Conservation (phyloP, 2,113 vertebrate species). For the Notarius quadriscutis region DNA sequence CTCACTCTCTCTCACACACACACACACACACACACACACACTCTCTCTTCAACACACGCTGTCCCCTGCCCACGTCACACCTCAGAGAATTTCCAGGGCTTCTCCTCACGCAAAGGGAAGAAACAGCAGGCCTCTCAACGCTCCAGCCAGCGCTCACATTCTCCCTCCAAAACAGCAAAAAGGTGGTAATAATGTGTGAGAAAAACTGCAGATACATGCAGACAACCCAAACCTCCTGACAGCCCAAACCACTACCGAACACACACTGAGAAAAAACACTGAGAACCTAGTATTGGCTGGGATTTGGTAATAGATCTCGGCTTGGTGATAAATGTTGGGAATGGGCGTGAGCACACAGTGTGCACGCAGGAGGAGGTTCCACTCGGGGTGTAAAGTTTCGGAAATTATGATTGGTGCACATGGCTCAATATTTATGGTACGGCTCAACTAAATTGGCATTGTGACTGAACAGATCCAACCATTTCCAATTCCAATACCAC, state of each 20-base stretch:
- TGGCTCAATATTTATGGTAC: not conserved
- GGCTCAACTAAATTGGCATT: not conserved
- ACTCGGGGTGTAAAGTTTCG: not conserved
- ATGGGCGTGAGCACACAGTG: conserved; percentile 45
- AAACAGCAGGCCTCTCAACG: conserved; percentile 41
- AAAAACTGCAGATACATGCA: conserved; percentile 44
- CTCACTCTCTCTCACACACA: conserved; percentile 3
- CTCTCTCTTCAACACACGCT: not conserved
- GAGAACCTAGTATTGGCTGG: conserved; percentile 41
- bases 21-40: conserved; percentile 18
- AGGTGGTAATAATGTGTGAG: conserved; percentile 57
- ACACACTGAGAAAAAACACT: conserved; percentile 19
- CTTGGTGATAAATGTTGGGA: conserved; percentile 54
- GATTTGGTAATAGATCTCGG: conserved; percentile 43
- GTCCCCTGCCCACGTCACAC: conserved; percentile 31
- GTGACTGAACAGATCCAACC: not conserved
- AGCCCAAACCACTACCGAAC: conserved; percentile 13
- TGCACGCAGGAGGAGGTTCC: conserved; percentile 6
- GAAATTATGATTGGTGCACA: not conserved
- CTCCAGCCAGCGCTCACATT: conserved; percentile 29
- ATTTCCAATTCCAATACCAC: not conserved
- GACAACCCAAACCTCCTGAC: conserved; percentile 47
- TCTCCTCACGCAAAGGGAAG: conserved; percentile 41
- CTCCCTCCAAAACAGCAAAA: conserved; percentile 33
- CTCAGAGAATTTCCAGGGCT: conserved; percentile 42